Base-by-base conservation (phyloP, 1,140 invertebrate species). In the Trichoplusia ni region DNA sequence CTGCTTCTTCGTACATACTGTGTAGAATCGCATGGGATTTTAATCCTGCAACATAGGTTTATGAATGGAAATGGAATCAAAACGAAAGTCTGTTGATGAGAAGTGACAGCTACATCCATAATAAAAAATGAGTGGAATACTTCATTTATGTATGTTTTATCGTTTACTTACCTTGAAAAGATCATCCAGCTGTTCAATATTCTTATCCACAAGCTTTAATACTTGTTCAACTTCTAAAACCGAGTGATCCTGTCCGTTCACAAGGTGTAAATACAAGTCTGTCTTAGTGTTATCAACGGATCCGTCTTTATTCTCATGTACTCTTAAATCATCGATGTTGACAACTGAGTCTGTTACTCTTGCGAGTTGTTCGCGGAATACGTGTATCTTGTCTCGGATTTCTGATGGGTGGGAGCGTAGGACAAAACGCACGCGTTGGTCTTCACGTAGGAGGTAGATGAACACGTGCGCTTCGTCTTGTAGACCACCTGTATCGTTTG, bases 271-370 rank as follows among this genome's bases (percentile, higher is more conserved):
- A 80, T 98, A 98, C 54, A 99, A 91, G 89, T 99, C 98, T 1
- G 97, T 98, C 81, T 97, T 96, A 1, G 97, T 98, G 75, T 97
- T 95, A 87, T 99, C 98, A 0, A 99, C 96, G 0, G 96, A 95
- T 4, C 98, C 98, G 76, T 97, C 96, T 70, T 95, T 93, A 80
- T 98, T 98, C 79, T 97, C 96, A 82, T 99, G 98, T 25, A 97
- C 95, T 81, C 96, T 95, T 69, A 97, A 96, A 75, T 97, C 96
- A 80, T 99, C 98, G 1, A 98, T 94, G 78, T 99, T 99, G 1
- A 99, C 97, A 64, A 98, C 96, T 0, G 96, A 95, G 14, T 95
- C 95, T 0, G 97, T 98, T 0, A 98, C 96, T 77, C 95, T 96
- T 0, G 90, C 89, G 4, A 91, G 60, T 8, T 77, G 96, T 94